Conservation (phyloP, 2,113 vertebrate species). For the Poecilia latipinna region DNA sequence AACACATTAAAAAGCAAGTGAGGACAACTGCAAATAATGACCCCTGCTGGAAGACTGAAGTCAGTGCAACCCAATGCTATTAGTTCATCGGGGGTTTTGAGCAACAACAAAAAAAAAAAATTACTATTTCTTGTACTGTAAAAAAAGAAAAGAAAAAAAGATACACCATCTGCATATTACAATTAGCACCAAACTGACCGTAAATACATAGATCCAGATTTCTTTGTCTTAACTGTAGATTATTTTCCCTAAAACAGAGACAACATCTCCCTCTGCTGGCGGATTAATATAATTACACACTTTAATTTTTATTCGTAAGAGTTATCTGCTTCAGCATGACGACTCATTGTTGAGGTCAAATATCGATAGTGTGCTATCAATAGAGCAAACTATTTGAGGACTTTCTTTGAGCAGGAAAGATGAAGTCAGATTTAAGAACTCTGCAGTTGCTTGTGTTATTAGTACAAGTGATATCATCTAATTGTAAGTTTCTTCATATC, state of each 20-base stretch:
- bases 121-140: not conserved
- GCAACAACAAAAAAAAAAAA: not conserved
- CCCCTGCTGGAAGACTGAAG: slow-evolving; percentile 53
- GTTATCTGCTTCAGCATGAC: slow-evolving; percentile 9
- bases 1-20: slow-evolving; percentile 24
- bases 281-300: slow-evolving; percentile 16
- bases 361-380: not conserved
- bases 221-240: not conserved
- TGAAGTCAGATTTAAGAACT: too few relatives aligned
- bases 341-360: not conserved
- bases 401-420: too few relatives aligned
- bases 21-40: slow-evolving; percentile 46
- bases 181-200: not conserved
- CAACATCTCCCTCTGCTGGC: slow-evolving; percentile 50
- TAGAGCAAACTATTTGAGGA: too few relatives aligned
- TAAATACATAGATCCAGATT: not conserved
- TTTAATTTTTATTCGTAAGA: not conserved
- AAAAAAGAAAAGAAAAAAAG: not conserved
- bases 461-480: too few relatives aligned
- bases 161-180: not conserved
- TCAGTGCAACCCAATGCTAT: not conserved
- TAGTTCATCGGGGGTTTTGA: not conserved
- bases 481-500: too few relatives aligned
- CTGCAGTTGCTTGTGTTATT: too few relatives aligned
- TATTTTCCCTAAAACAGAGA: slow-evolving; percentile 24